phyloP scores from a whole-genome alignment of 2,888 invertebrate genomes.

The Eilema caniola region DNA sequence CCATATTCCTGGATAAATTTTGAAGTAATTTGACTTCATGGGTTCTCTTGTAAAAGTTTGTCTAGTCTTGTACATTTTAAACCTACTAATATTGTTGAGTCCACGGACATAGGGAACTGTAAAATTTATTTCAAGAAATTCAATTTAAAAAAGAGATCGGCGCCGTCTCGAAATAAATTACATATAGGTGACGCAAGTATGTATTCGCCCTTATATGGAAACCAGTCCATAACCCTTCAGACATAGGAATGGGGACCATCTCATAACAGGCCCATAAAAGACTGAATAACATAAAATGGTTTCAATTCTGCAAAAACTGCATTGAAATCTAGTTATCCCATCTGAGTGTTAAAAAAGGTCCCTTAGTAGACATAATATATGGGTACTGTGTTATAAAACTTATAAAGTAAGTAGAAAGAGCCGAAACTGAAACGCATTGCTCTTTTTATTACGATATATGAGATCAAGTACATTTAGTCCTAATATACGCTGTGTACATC shows the following conservation, averaged over 20 bases:
- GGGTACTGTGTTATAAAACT: constrained; percentile 2
- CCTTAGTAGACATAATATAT: constrained; percentile 1
- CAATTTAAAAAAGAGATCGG: no score
- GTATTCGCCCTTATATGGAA: no score
- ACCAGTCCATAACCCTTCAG: neutral
- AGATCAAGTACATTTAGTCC: constrained; percentile 31
- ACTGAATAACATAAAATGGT: neutral
- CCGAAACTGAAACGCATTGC: constrained; percentile 10
- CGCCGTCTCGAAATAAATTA: no score
- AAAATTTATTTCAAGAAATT: no score
- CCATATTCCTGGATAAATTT: neutral
- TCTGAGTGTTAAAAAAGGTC: constrained; percentile 8
- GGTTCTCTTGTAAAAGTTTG: no score
- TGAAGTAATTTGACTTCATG: no score
- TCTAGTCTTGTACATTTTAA: no score
- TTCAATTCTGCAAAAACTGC: neutral
- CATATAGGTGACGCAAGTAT: no score
- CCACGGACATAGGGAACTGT: neutral
- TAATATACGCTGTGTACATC: constrained; percentile 27
- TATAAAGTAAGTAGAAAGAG: constrained; percentile 9
- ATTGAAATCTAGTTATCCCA: neutral
- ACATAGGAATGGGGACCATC: neutral
- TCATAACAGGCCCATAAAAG: neutral
- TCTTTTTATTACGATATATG: constrained; percentile 29
- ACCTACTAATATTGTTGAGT: no score